phyloP scores from a whole-genome alignment of 2,888 invertebrate species.

The Noctua fimbriata region DNA sequence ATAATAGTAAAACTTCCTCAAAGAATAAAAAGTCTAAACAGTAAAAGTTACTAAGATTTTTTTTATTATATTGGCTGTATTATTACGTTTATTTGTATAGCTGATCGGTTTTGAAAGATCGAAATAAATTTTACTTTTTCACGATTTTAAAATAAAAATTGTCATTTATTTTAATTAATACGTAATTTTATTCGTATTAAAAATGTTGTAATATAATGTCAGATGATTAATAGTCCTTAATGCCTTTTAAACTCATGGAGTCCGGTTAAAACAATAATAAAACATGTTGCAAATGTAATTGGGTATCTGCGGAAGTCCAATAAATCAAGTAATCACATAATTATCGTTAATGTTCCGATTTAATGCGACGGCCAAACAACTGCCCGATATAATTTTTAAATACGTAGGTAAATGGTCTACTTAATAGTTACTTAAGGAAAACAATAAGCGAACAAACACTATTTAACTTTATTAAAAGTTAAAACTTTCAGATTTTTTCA shows the following conservation, averaged over 20 bases:
- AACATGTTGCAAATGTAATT: slow-evolving; percentile 8
- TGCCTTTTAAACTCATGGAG: neutral
- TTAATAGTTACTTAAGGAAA: slow-evolving; percentile 4
- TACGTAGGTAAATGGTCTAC: slow-evolving; percentile 1
- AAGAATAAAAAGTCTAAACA: neutral
- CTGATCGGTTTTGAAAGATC: neutral
- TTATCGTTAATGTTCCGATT: slow-evolving; percentile 28
- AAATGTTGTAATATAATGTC: neutral
- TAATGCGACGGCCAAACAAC: slow-evolving; percentile 20
- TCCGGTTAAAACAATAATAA: slow-evolving; percentile 15
- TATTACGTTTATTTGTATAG: neutral
- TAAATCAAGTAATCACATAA: slow-evolving; percentile 34
- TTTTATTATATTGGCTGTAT: no score
- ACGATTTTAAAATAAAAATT: neutral
- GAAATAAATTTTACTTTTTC: neutral
- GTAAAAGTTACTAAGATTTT: neutral
- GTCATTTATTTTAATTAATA: neutral
- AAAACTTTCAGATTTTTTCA: slow-evolving; percentile 40
- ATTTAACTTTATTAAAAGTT: slow-evolving; percentile 30
- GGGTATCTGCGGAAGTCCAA: slow-evolving; percentile 30
- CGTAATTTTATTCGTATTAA: neutral
- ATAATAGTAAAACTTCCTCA: neutral
- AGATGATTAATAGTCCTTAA: neutral
- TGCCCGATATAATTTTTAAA: slow-evolving; percentile 3
- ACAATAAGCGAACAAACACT: slow-evolving; percentile 27